Base-by-base conservation (phyloP, 2,888 invertebrate species). In the Malthinus seriepunctatus region DNA sequence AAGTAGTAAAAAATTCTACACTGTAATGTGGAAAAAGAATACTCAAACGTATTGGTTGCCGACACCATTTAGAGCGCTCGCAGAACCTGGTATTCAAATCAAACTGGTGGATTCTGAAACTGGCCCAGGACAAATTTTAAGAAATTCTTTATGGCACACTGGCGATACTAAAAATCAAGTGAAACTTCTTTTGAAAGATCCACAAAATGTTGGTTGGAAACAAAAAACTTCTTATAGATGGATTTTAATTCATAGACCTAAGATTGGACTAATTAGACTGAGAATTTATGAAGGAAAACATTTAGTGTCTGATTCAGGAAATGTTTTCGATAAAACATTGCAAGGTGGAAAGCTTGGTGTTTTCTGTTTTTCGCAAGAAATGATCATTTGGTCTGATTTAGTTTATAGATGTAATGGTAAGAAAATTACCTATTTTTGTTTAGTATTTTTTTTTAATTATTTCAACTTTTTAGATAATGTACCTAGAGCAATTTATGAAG, bases 1-100 rank as follows among this genome's bases (percentile, higher is more conserved):
- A 76, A 92, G 91, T 79, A 95, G 93, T 75, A 88, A 88, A 51
- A 89, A 90, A 68, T 97, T 97, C 81, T 97, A 97, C 79, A 88
- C 92, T 9, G 95, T 97, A 3, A 95, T 95, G 91, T 97, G 97
- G 97, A 97, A 97, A 81, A 95, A 96, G 78, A 88, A 88, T 66
- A 85, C 88, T 0, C 97, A 97, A 79, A 94, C 95, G 0, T 97
- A 97, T 74, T 97, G 97, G 97, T 90, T 93, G 77, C 86, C 91
- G 0, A 87, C 88, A 1, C 95, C 95, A 2, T 95, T 95, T 84
- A 81, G 93, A 12, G 96, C 97, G 0, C 90, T 94, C 0, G 95
- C 94, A 0, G 95, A 97, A 67, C 93, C 97, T 0, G 97, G 97
- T 1, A 93, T 97, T 47, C 95, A 95, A 72, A 83, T 97, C 32